phyloP scores from a whole-genome alignment of 2,888 invertebrate genomes.

The Synanthedon andrenaeformis region DNA sequence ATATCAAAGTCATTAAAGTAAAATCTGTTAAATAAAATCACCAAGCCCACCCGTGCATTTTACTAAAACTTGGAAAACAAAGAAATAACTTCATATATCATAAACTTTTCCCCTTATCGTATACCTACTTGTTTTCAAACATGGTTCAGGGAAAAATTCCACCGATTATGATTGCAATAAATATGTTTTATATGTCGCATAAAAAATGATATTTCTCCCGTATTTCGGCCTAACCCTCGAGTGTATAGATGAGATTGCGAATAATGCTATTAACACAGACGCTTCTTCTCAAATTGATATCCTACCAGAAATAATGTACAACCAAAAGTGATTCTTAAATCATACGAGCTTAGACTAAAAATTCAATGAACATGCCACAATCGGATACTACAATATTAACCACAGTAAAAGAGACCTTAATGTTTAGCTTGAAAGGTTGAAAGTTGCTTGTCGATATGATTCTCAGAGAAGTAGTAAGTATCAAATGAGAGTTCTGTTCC shows the following conservation, averaged over 20 bases:
- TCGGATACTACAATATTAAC: neutral
- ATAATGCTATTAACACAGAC: constrained; percentile 72
- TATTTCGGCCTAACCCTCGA: constrained; percentile 61
- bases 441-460: constrained; percentile 16
- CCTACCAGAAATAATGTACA: constrained; percentile 24
- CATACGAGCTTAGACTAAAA: too few relatives aligned
- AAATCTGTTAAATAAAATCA: too few relatives aligned
- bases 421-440: constrained; percentile 15
- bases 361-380: too few relatives aligned
- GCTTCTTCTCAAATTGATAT: constrained; percentile 70
- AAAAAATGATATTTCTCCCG: constrained; percentile 63
- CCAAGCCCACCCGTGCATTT: too few relatives aligned
- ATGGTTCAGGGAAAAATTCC: constrained; percentile 53
- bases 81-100: neutral
- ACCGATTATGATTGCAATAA: constrained; percentile 67
- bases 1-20: too few relatives aligned
- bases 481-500: constrained; percentile 65
- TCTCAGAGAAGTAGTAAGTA: constrained; percentile 43
- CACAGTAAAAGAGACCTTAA: constrained; percentile 23
- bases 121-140: constrained; percentile 27
- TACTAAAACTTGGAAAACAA: neutral
- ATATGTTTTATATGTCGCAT: constrained; percentile 70
- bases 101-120: neutral
- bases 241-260: constrained; percentile 71
- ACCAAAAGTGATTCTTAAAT: too few relatives aligned